Evolutionary conservation across 1,140 invertebrate species (phyloP), one percentile per base, ranked within the genome.

Genomic region (Asobara japonica): DNA sequence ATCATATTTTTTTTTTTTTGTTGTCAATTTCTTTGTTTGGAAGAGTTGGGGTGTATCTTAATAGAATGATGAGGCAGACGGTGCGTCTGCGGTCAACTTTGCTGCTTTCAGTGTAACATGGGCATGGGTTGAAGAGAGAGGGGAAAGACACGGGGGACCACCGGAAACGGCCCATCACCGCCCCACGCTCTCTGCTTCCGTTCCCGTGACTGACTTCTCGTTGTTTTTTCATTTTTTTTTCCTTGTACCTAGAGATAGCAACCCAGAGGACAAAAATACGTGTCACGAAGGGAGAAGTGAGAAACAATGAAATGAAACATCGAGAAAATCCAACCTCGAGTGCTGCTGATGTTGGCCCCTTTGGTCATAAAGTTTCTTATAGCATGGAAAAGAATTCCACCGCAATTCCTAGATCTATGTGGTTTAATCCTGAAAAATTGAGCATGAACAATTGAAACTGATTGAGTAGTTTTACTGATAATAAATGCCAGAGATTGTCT

Each of bases 121-220:
- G 18, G 48, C 56, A 68, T 45, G 29, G 25, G n/a, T n/a, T n/a
- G n/a, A n/a, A 13, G 48, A 31, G 48, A 48, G 30, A 51, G 27
- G 41, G 48, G 48, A 29, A 71, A 25, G 18, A 10, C 22, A 56
- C 51, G 18, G 51, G 69, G 69, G 69, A 71, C 69, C 69, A 71
- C 69, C 69, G 69, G 69, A 71, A 71, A 45, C 62, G 38, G 36
- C 69, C 69, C 69, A 71, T 71, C 69, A 71, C 69, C 56, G 62
- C 69, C 69, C 69, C 61, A 71, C 69, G 71, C 65, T 72, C 64
- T 31, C 48, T 31, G 66, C 71, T 72, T 72, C 71, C 65, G 71
- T 65, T 68, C 71, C 64, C 51, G 65, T 71, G 69, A 71, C 69
- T 71, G 71, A 72, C 71, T 72, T 72, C 65, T 66, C 66, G 64